phyloP scores from a whole-genome alignment of 1,140 invertebrate species.

The Harlomillsia oculata region DNA sequence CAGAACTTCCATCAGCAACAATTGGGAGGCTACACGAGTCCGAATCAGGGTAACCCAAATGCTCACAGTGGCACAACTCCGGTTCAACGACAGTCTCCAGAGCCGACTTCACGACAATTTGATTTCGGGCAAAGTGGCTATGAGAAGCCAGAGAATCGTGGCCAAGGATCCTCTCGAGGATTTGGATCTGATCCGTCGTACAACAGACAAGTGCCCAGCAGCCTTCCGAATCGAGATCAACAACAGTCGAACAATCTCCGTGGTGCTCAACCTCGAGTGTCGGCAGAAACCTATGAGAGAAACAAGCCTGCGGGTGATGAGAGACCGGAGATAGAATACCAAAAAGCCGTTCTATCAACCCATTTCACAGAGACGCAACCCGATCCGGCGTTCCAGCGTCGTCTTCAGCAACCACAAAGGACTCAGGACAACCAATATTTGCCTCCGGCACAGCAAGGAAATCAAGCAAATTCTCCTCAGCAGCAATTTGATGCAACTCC shows the following conservation, averaged over 20 bases:
- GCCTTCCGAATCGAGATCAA: neutral
- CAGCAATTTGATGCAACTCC: conserved; percentile 3
- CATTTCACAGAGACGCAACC: conserved; percentile 27
- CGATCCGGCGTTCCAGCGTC: neutral
- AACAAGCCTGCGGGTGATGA: too few species aligned
- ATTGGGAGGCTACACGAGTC: neutral
- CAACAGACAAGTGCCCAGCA: neutral
- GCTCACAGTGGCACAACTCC: neutral
- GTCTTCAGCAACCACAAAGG: conserved; percentile 10
- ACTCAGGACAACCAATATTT: neutral
- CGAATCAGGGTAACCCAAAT: neutral
- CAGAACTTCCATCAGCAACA: neutral
- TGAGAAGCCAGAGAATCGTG: neutral
- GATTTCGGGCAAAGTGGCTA: neutral
- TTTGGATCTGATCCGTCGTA: too few species aligned
- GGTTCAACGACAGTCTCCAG: neutral
- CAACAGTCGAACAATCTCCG: neutral
- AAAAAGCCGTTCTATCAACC: conserved; percentile 28
- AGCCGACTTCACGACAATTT: neutral
- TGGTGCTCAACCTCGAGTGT: too few species aligned
- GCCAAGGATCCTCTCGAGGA: neutral
- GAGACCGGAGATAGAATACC: conserved; percentile 24
- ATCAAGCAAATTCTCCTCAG: conserved; percentile 2
- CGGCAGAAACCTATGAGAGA: neutral
- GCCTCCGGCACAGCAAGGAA: neutral